Evolutionary conservation across 2,797 vertebrate species (phyloP).

Genomic region (Pteronotus mesoamericanus): DNA sequence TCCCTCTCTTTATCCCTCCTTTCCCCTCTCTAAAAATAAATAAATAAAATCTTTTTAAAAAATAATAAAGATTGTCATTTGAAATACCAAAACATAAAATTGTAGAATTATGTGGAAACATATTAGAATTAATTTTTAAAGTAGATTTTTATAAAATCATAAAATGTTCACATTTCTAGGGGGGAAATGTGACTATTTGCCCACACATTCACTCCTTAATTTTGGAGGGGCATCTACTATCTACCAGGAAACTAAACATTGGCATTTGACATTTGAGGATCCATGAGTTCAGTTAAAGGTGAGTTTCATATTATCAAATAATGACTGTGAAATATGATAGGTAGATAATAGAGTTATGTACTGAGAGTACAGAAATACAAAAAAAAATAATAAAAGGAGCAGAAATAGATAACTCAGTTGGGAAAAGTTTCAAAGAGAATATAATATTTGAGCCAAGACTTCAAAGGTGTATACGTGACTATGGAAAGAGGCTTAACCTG

Average conservation of each 20-base stretch:
- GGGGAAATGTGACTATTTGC: not conserved
- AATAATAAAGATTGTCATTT: no score
- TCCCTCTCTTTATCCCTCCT: no score
- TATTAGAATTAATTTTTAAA: slow-evolving; percentile 68
- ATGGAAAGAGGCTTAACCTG: not conserved
- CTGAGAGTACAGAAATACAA: not conserved
- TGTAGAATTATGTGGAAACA: not conserved
- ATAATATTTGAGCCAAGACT: not conserved
- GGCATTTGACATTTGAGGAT: not conserved
- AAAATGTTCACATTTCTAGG: slow-evolving; percentile 56
- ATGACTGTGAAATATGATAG: not conserved
- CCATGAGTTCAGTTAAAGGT: not conserved
- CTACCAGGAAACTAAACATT: not conserved
- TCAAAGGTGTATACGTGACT: not conserved
- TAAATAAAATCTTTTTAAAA: no score
- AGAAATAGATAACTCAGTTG: not conserved
- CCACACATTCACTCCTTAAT: not conserved
- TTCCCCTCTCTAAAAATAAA: no score
- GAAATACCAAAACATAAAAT: slow-evolving; percentile 62
- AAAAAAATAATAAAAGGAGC: not conserved
- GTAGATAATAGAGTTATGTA: not conserved
- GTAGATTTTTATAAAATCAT: slow-evolving; percentile 29
- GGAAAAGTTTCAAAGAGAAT: not conserved
- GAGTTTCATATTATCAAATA: not conserved
- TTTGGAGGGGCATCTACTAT: not conserved